A percentile compares a stretch with the other conserved stretches of the same genome.
Conservation (phyloP, 2,113 vertebrate species). For the Pteronura brasiliensis region DNA sequence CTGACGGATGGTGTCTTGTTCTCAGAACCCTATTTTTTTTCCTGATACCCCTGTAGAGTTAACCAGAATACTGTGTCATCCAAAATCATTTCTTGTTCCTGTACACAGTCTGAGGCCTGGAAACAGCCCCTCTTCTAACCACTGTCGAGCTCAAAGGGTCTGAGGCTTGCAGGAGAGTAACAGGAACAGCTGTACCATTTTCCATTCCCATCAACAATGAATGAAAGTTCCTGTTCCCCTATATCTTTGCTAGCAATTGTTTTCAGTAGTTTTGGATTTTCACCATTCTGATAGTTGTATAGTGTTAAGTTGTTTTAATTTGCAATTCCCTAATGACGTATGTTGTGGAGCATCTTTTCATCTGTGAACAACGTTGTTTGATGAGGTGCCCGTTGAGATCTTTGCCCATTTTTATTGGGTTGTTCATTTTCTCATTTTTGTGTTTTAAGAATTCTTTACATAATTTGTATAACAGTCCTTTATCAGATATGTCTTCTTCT, state of each 20-base stretch:
- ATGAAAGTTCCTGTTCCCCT: background rate
- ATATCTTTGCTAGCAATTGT: background rate
- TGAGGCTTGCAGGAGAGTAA: background rate
- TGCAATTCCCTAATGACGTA: background rate
- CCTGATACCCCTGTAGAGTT: background rate
- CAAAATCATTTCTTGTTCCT: background rate
- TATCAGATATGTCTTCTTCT: background rate
- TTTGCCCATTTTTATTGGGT: background rate
- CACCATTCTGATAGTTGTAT: background rate
- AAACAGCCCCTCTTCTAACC: background rate
- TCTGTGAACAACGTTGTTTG: background rate
- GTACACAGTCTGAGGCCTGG: background rate
- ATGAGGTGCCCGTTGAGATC: background rate
- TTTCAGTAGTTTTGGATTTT: background rate
- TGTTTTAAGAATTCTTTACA: background rate
- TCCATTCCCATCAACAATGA: background rate
- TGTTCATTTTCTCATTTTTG: background rate
- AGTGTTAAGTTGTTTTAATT: background rate
- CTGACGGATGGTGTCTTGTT: background rate
- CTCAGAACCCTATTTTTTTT: background rate
- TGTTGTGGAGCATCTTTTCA: background rate
- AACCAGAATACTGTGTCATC: background rate
- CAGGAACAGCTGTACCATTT: background rate
- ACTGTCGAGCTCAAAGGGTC: background rate
- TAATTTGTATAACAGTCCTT: background rate